Conservation (phyloP, 2,797 vertebrate species). For the Naso thynnoides region DNA sequence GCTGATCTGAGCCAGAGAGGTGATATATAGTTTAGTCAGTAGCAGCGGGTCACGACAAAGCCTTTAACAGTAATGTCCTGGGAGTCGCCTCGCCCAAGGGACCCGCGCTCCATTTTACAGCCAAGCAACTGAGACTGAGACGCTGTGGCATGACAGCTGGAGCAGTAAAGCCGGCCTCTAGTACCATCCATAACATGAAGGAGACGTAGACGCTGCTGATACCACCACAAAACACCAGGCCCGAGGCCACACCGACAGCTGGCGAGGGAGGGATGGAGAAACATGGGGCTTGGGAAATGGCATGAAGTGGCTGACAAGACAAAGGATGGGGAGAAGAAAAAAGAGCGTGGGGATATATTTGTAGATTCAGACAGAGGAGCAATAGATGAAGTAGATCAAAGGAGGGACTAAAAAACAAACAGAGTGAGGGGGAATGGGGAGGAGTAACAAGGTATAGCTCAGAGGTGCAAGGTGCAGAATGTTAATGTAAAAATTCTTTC, state of each 20-base stretch:
- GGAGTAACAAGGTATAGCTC: conserved; percentile 7
- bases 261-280: conserved; percentile 69
- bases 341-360: conserved; percentile 39
- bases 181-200: conserved; percentile 79
- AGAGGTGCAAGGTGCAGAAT: conserved; percentile 3
- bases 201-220: conserved; percentile 72
- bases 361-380: conserved; percentile 52
- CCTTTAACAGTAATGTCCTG: conserved; percentile 84
- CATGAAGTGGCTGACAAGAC: conserved; percentile 62
- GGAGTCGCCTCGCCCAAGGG: conserved; percentile 80
- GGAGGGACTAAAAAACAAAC: conserved; percentile 16
- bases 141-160: conserved; percentile 75
- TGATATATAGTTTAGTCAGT: conserved; percentile 83
- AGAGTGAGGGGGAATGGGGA: background rate
- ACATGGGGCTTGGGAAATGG: conserved; percentile 64
- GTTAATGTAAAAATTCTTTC: conserved; percentile 11
- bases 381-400: conserved; percentile 43
- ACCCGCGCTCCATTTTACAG: conserved; percentile 83
- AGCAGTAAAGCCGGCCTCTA: conserved; percentile 79
- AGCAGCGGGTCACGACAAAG: conserved; percentile 81
- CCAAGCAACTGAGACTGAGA: conserved; percentile 81
- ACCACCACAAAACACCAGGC: conserved; percentile 80
- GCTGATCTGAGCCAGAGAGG: conserved; percentile 58
- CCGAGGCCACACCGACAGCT: conserved; percentile 78
- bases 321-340: conserved; percentile 57